A percentile compares a stretch with the other conserved stretches of the same genome.
Evolutionary conservation across 2,888 invertebrate genomes (phyloP).

Genomic region (Calephelis perditalis): DNA sequence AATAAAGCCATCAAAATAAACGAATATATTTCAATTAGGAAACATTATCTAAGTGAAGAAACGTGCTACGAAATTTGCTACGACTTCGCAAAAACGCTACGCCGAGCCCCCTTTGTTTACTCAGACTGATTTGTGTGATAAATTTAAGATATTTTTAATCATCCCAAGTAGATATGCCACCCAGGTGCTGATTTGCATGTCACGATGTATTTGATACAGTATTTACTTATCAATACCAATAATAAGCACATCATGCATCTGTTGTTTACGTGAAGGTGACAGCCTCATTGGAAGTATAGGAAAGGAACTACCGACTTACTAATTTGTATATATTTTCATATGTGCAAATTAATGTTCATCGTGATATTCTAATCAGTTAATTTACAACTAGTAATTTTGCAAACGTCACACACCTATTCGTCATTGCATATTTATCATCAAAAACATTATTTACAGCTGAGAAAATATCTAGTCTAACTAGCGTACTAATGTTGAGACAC

Average conservation of each 20-base stretch:
- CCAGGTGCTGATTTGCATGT: conserved; percentile 53
- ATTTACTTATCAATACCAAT: conserved; percentile 18
- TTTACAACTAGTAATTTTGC: no score
- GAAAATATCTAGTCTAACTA: no score
- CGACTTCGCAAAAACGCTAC: background rate
- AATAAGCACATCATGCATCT: conserved; percentile 43
- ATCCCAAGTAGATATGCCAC: conserved; percentile 27
- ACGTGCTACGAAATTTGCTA: no score
- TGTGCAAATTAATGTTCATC: background rate
- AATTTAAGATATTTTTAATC: conserved; percentile 1
- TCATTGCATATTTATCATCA: no score
- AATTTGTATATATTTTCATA: background rate
- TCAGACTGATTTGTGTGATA: background rate
- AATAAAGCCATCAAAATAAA: no score
- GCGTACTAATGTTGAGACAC: no score
- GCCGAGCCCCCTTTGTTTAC: conserved; percentile 7
- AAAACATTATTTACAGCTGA: no score
- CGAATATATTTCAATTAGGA: no score
- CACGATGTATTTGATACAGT: conserved; percentile 43
- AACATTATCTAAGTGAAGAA: no score
- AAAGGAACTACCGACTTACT: background rate
- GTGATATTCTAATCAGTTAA: background rate
- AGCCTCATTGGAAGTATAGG: background rate
- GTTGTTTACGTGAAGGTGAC: conserved; percentile 42
- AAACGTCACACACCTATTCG: no score